phyloP scores from a whole-genome alignment of 92 coral and sea anemone genomes.

The Zoanthus sociatus region DNA sequence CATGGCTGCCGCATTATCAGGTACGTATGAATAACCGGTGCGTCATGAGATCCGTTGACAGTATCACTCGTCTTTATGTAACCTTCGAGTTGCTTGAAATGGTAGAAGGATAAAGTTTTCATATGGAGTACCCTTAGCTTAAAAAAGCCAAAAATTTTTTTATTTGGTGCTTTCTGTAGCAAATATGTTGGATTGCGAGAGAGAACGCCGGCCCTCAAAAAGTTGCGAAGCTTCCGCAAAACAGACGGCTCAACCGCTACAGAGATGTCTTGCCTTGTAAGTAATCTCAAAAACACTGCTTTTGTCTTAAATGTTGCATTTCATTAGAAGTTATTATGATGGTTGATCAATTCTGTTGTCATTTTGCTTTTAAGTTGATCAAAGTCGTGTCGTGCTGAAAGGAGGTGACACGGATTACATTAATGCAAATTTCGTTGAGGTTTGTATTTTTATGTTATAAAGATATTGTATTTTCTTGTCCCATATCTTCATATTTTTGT shows the following conservation, averaged over 20 bases:
- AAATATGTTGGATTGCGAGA: constrained; percentile 80
- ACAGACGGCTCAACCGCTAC: constrained; percentile 90
- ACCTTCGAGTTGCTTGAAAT: not conserved
- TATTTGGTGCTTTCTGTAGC: constrained; percentile 51
- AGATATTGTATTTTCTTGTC: not conserved
- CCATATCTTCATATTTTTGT: not conserved
- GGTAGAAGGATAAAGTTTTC: not conserved
- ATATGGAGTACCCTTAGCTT: not conserved
- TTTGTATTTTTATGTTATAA: constrained; percentile 38
- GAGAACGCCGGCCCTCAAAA: constrained; percentile 88
- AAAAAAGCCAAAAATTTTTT: not conserved
- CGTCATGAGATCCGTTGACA: not conserved
- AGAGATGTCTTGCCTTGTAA: constrained; percentile 99
- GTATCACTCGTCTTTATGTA: not conserved
- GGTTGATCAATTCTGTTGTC: not conserved
- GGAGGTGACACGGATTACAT: constrained; percentile 89
- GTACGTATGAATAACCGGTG: constrained; percentile 45
- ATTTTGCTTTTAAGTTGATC: constrained; percentile 82
- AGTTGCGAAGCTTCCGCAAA: constrained; percentile 85
- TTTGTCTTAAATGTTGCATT: constrained; percentile 13
- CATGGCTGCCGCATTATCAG: constrained; percentile 78
- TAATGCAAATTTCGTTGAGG: constrained; percentile 97
- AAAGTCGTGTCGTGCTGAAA: constrained; percentile 88
- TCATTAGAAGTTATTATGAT: constrained; percentile 28
- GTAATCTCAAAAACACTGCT: constrained; percentile 53